These are phyloP conservation scores for Lamprotornis superbus DNA, from an alignment of 2,113 vertebrate species.

Conservation along the genomic window DNA sequence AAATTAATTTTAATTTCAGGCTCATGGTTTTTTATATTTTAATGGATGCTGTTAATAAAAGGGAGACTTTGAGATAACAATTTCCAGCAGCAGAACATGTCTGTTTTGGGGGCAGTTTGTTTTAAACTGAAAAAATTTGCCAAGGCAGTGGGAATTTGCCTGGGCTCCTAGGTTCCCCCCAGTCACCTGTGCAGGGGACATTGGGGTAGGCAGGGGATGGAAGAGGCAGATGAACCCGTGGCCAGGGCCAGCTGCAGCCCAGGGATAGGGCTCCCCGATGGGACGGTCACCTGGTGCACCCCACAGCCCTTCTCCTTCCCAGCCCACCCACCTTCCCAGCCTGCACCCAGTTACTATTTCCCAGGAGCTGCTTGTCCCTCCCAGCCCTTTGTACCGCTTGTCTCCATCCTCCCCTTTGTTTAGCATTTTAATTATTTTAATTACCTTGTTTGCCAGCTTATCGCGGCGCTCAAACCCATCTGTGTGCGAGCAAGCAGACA, in stretches of 20 bases:
- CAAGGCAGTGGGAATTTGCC: background rate
- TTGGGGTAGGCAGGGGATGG: background rate
- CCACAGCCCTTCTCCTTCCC: background rate
- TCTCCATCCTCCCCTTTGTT: slow-evolving; percentile 69
- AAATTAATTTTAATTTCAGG: slow-evolving; percentile 1
- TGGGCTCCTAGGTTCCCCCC: background rate
- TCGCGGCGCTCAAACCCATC: slow-evolving; percentile 66
- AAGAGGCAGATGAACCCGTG: fast-evolving
- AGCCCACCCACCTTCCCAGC: background rate
- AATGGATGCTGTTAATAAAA: slow-evolving; percentile 15
- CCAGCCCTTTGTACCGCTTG: slow-evolving; percentile 52
- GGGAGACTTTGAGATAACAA: background rate
- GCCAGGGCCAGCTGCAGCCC: background rate
- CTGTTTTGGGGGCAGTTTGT: background rate
- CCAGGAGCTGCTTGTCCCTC: slow-evolving; percentile 17
- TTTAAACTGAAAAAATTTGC: background rate
- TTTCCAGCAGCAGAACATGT: slow-evolving; percentile 19
- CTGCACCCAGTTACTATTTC: background rate
- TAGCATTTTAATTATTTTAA: slow-evolving; percentile 77
- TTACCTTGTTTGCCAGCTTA: slow-evolving; percentile 75
- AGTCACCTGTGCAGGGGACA: background rate
- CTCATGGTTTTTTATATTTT: background rate
- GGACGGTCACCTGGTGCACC: background rate
- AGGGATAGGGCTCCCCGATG: fast-evolving
- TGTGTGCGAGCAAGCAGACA: slow-evolving; percentile 43